Percentiles rank a stretch among this genome's conserved stretches.
Evolutionary conservation across 2,888 invertebrate species (phyloP).

Genomic region (Cataglyphis cursor): DNA sequence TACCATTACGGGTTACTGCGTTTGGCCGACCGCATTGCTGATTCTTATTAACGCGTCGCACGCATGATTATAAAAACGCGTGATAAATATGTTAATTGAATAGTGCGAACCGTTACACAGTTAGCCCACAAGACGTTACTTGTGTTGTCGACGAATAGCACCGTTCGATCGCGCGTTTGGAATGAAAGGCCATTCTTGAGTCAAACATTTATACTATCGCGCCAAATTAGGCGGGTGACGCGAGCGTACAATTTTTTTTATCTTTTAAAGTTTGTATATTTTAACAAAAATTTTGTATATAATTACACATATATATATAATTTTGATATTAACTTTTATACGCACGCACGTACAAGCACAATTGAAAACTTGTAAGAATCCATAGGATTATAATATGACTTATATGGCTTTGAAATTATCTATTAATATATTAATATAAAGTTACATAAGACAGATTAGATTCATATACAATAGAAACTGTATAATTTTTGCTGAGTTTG

Average conservation of each 20-base stretch:
- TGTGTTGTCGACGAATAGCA: constrained; percentile 52
- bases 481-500: background rate
- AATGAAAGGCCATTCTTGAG: constrained; percentile 50
- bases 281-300: background rate
- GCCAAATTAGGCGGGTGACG: background rate
- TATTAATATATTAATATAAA: background rate
- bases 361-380: background rate
- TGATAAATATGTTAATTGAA: constrained; percentile 79
- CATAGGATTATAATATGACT: background rate
- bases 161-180: constrained; percentile 56
- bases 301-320: background rate
- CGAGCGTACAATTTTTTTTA: background rate
- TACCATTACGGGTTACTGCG: background rate
- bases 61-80: constrained; percentile 28
- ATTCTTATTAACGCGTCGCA: constrained; percentile 11
- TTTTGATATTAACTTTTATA: background rate
- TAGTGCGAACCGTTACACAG: constrained; percentile 74
- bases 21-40: background rate
- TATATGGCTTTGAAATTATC: background rate
- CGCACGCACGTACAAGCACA: background rate
- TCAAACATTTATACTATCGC: background rate
- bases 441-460: background rate
- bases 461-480: background rate
- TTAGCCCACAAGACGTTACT: constrained; percentile 49
- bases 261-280: background rate